Conservation (phyloP, 2,113 vertebrate species). For the Nicator chloris region DNA sequence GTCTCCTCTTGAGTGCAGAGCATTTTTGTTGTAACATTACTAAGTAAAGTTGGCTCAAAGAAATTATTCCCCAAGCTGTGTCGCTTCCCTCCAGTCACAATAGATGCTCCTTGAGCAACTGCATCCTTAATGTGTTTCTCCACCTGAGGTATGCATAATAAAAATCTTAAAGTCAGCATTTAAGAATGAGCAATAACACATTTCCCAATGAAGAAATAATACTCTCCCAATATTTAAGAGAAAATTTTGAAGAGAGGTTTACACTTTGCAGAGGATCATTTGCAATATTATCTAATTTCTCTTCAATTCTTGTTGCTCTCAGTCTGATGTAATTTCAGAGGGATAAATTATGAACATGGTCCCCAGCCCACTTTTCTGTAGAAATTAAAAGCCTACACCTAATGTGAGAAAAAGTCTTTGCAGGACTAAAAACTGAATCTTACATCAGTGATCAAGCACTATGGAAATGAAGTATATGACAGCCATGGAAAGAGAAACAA, state of each 20-base stretch:
- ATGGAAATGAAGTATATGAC: not conserved
- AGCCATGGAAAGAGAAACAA: not conserved
- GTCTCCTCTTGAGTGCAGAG: slow-evolving; percentile 89
- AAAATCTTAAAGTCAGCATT: not conserved
- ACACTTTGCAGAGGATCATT: not conserved
- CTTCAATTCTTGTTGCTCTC: not conserved
- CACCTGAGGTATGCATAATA: slow-evolving; percentile 72
- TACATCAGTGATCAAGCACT: accelerated
- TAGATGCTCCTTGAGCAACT: slow-evolving; percentile 81
- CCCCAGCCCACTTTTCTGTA: not conserved
- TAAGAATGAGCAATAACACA: not conserved
- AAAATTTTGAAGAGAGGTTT: not conserved
- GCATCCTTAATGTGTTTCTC: slow-evolving; percentile 86
- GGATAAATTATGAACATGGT: not conserved
- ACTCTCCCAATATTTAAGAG: not conserved
- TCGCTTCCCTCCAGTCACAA: slow-evolving; percentile 86
- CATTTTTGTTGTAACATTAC: slow-evolving; percentile 85
- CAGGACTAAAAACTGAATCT: not conserved
- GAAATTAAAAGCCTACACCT: not conserved
- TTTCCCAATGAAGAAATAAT: not conserved
- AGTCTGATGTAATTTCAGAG: not conserved
- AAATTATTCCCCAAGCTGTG: slow-evolving; percentile 83
- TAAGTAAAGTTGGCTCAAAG: slow-evolving; percentile 91
- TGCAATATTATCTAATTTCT: not conserved
- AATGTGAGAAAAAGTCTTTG: not conserved